A percentile compares a stretch with the other conserved stretches of the same genome.
Conservation (phyloP, 2,888 invertebrate species). For the Cantharis flavilabris region DNA sequence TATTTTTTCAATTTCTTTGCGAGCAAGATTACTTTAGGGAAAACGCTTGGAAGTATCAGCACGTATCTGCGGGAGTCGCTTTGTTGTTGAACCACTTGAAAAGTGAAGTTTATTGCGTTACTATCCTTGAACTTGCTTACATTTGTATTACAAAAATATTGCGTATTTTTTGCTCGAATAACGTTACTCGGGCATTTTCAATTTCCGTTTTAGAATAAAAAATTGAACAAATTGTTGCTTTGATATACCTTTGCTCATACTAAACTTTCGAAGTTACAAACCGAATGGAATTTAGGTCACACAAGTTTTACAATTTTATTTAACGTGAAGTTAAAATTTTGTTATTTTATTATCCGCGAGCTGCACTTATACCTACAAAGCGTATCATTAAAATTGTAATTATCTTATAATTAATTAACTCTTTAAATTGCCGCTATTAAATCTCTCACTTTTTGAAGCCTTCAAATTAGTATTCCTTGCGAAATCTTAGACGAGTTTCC, state of each 20-base stretch:
- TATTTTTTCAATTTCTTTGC: neutral
- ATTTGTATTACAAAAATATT: neutral
- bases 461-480: neutral
- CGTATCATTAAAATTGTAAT: neutral
- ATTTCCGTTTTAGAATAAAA: neutral
- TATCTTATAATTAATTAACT: neutral
- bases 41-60: neutral
- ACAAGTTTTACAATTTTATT: neutral
- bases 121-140: neutral
- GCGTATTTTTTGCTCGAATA: neutral
- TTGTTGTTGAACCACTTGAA: neutral
- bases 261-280: constrained; percentile 7
- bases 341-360: neutral
- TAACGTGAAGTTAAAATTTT: neutral
- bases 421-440: neutral
- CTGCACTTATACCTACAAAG: neutral
- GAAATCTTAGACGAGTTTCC: neutral
- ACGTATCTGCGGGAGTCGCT: neutral
- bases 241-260: neutral
- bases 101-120: neutral
- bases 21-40: neutral
- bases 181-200: neutral
- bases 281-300: constrained; percentile 7
- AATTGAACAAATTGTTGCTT: neutral
- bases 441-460: neutral